Evolutionary conservation across 1,140 invertebrate species (phyloP).

Genomic region (Drosophila sucinea): DNA sequence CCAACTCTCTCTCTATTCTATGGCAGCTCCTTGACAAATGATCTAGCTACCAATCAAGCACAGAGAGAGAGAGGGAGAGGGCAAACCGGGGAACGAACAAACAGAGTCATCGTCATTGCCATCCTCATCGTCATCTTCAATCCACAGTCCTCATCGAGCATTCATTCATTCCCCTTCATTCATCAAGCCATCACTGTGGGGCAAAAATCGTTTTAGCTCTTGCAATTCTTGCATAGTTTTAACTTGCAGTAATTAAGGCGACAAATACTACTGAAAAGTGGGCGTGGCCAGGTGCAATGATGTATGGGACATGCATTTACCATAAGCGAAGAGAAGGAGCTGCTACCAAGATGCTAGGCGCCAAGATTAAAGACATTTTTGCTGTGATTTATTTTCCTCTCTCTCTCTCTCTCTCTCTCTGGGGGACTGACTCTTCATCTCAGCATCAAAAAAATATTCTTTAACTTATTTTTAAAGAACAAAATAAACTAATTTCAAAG

Average conservation of each 20-base stretch:
- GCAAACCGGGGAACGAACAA: slow-evolving; percentile 1
- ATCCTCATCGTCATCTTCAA: neutral
- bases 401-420: neutral
- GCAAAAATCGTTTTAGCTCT: slow-evolving; percentile 27
- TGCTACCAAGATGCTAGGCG: slow-evolving; percentile 57
- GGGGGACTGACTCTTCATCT: too few relatives aligned
- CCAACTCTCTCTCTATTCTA: slow-evolving; percentile 52
- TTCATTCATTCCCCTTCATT: slow-evolving; percentile 55
- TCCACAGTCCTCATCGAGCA: slow-evolving; percentile 9
- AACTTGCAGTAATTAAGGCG: slow-evolving; percentile 71
- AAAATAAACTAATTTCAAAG: neutral
- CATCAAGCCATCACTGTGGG: slow-evolving; percentile 50
- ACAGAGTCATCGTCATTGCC: neutral
- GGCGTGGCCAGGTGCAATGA: slow-evolving; percentile 64
- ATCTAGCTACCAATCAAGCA: slow-evolving; percentile 60
- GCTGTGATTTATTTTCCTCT: slow-evolving; percentile 68
- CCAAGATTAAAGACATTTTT: slow-evolving; percentile 79
- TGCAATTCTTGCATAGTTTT: slow-evolving; percentile 60
- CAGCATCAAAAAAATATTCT: too few relatives aligned
- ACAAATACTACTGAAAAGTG: slow-evolving; percentile 64
- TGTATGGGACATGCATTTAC: slow-evolving; percentile 63
- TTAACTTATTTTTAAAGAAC: too few relatives aligned
- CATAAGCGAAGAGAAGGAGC: slow-evolving; percentile 16
- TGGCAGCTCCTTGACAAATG: slow-evolving; percentile 74
- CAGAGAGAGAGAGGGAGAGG: slow-evolving; percentile 4